These are phyloP conservation scores for Hycleus cichorii DNA, from an alignment of 1,140 invertebrate genomes.

Conservation along the genomic window DNA sequence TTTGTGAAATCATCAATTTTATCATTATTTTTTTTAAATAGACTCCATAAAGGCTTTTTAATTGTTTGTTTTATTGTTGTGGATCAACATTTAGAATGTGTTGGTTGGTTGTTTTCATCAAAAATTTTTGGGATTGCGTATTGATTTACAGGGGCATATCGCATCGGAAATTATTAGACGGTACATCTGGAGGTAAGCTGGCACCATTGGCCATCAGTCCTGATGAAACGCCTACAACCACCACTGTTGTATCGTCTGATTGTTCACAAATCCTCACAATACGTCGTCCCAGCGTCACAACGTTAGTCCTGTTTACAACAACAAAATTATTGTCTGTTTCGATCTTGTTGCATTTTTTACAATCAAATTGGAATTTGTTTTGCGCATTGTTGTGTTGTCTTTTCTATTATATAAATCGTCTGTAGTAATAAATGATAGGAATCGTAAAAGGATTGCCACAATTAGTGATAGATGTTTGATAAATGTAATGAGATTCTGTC, in stretches of 20 bases:
- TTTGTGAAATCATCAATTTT: neutral
- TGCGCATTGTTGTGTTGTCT: neutral
- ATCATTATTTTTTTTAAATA: neutral
- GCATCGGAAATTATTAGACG: conserved; percentile 50
- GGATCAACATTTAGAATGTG: neutral
- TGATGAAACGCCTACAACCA: conserved; percentile 26
- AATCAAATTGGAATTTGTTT: neutral
- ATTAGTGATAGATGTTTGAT: too few relatives aligned
- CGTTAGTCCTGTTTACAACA: conserved; percentile 32
- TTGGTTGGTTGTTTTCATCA: neutral
- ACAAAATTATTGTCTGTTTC: too few relatives aligned
- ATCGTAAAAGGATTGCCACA: too few relatives aligned
- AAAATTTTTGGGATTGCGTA: conserved; percentile 25
- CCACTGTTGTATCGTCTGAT: conserved; percentile 17
- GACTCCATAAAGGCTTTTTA: too few relatives aligned
- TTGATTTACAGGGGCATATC: conserved; percentile 43
- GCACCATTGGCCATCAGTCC: conserved; percentile 48
- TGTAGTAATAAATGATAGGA: too few relatives aligned
- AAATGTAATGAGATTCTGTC: too few relatives aligned
- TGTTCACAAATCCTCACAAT: conserved; percentile 22
- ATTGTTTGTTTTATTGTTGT: neutral
- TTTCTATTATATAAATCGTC: too few relatives aligned
- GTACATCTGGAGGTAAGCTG: conserved; percentile 43
- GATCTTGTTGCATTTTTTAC: neutral
- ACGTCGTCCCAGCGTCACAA: conserved; percentile 37